Base-by-base conservation (phyloP, 2,113 vertebrate genomes). In the Oryzias celebensis region DNA sequence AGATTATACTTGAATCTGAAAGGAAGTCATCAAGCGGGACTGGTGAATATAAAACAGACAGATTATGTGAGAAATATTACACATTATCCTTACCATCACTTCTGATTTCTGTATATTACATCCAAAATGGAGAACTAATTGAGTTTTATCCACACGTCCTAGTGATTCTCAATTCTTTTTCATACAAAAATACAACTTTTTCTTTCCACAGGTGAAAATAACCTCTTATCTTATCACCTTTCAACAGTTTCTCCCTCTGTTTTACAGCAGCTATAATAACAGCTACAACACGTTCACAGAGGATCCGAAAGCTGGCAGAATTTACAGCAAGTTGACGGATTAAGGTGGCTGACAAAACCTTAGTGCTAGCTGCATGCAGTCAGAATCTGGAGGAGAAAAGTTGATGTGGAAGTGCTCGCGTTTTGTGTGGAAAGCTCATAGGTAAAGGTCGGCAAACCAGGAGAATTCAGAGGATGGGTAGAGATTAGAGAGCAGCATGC, bases 161-260 rank as follows among this genome's bases (percentile, higher is more conserved):
- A 54, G 63, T 58, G 41, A 58, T 68, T 57, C 58, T 47, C 52
- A 12, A 63, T 51, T 36, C 59, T 58, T 58, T 17, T 26, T 28
- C 68, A 51, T 85, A 86, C 65, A 83, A 86, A 87, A 90, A 88
- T 84, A 87, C 80, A 78, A 58, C 57, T 55, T 5, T n/a, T 77
- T 56, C 53, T 43, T 52, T 54, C 65, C 55, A 41, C 42, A 43
- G 48, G 50, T 62, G 58, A 61, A 74, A 81, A 80, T 53, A 68
- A 65, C 47, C 3, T 10, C 12, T 63, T 3, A 20, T 50, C 47
- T 1, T 43, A 55, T 26, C 52, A 52, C 18, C 42, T 70, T 53
- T 46, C 26, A 24, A 56, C 17, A 14, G 49, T 41, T 49, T 61
- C 24, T 55, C 60, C 58, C 22, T 7, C 41, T 18, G 50, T 59